Evolutionary conservation across 2,888 invertebrate species (phyloP).

Genomic region (Drosophila siamana): DNA sequence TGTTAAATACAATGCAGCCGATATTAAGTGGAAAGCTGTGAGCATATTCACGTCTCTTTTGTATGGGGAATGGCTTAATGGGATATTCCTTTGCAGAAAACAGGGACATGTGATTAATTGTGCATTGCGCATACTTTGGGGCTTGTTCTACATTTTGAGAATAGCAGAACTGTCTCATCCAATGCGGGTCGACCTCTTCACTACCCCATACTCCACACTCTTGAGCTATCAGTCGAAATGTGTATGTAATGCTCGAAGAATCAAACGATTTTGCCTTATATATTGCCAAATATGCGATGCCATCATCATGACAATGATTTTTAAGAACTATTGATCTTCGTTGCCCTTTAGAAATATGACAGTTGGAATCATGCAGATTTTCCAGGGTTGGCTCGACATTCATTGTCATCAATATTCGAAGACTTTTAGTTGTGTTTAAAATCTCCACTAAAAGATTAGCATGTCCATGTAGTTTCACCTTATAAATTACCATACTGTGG

Average conservation of each 20-base stretch:
- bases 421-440: no score
- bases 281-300: conserved; percentile 27
- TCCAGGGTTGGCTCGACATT: no score
- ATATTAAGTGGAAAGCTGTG: not conserved
- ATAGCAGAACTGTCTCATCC: conserved; percentile 13
- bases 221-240: conserved; percentile 25
- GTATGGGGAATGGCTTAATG: conserved; percentile 8
- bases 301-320: conserved; percentile 6
- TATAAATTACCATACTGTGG: no score
- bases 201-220: conserved; percentile 23
- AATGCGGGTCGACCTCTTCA: not conserved
- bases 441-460: no score
- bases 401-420: no score
- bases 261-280: conserved; percentile 6
- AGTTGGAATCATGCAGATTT: no score
- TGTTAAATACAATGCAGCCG: no score
- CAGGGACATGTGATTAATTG: conserved; percentile 9
- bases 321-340: no score
- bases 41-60: not conserved
- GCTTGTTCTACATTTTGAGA: not conserved
- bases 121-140: not conserved
- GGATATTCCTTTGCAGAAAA: conserved; percentile 27
- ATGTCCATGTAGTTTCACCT: no score
- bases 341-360: no score
- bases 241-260: not conserved